phyloP scores from a whole-genome alignment of 2,797 vertebrate genomes.

The Sorex maritimensis region DNA sequence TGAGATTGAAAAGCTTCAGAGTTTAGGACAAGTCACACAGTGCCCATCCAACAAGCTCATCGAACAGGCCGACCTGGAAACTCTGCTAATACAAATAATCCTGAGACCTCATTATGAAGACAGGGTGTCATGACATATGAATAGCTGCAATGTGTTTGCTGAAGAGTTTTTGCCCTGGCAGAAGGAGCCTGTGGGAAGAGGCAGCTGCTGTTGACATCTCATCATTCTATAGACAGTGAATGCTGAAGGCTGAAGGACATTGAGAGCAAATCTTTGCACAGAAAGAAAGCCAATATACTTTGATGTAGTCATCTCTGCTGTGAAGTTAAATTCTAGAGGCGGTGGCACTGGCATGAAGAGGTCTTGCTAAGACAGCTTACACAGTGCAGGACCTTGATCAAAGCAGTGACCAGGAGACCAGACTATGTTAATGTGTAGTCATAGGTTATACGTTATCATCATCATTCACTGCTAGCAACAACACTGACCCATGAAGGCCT shows the following conservation, averaged over 20 bases:
- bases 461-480: neutral
- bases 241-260: slow-evolving; percentile 72
- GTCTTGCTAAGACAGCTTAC: slow-evolving; percentile 18
- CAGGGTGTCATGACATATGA: neutral
- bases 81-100: slow-evolving; percentile 61
- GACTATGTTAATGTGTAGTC: neutral
- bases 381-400: slow-evolving; percentile 3
- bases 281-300: slow-evolving; percentile 72
- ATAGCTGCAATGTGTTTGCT: slow-evolving; percentile 47
- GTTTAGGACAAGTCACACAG: neutral
- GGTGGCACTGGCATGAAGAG: neutral
- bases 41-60: neutral
- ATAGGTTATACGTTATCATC: slow-evolving; percentile 27
- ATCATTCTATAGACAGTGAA: slow-evolving; percentile 75
- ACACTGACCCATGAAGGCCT: neutral
- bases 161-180: slow-evolving; percentile 66
- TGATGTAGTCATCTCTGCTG: neutral
- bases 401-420: slow-evolving; percentile 18
- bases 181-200: slow-evolving; percentile 54
- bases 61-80: slow-evolving; percentile 47
- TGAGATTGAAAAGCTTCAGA: neutral
- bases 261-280: slow-evolving; percentile 70
- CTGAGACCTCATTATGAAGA: slow-evolving; percentile 57
- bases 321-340: neutral
- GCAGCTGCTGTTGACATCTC: slow-evolving; percentile 39